Conservation (phyloP, 2,113 vertebrate species). For the Lepidothrix coronata region DNA sequence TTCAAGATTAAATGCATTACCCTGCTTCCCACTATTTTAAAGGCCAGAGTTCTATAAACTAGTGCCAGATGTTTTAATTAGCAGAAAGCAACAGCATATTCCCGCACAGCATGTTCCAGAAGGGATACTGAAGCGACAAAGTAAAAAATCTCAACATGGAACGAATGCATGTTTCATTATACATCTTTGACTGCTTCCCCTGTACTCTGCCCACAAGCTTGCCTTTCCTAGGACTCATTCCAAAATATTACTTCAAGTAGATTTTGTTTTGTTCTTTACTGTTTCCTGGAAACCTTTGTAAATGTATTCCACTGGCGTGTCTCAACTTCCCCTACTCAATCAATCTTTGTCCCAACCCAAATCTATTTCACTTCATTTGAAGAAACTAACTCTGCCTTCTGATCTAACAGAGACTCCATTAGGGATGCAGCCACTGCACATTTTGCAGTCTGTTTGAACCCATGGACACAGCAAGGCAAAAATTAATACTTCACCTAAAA, state of each 20-base stretch:
- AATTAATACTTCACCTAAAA: neutral
- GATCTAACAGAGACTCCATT: conserved; percentile 25
- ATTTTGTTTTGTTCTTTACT: conserved; percentile 13
- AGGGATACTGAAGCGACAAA: conserved; percentile 33
- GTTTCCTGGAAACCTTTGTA: conserved; percentile 42
- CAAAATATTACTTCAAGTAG: conserved; percentile 48
- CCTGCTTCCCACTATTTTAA: conserved; percentile 31
- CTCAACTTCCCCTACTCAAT: conserved; percentile 45
- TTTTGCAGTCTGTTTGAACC: conserved; percentile 46
- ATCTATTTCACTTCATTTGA: conserved; percentile 49
- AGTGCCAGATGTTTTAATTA: conserved; percentile 68
- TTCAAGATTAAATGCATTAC: conserved; percentile 26
- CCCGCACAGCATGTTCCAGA: conserved; percentile 49
- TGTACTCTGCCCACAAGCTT: neutral
- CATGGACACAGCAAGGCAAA: neutral
- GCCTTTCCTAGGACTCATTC: neutral
- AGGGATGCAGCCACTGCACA: conserved; percentile 4
- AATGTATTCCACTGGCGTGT: conserved; percentile 26
- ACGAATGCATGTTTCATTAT: conserved; percentile 3
- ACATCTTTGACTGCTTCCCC: conserved; percentile 5
- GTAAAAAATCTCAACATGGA: conserved; percentile 28
- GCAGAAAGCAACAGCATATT: conserved; percentile 52
- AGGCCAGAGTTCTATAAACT: conserved; percentile 37
- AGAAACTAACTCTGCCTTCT: conserved; percentile 35
- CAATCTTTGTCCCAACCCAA: conserved; percentile 52